phyloP scores from a whole-genome alignment of 2,888 invertebrate species.

The Papilio demoleus region DNA sequence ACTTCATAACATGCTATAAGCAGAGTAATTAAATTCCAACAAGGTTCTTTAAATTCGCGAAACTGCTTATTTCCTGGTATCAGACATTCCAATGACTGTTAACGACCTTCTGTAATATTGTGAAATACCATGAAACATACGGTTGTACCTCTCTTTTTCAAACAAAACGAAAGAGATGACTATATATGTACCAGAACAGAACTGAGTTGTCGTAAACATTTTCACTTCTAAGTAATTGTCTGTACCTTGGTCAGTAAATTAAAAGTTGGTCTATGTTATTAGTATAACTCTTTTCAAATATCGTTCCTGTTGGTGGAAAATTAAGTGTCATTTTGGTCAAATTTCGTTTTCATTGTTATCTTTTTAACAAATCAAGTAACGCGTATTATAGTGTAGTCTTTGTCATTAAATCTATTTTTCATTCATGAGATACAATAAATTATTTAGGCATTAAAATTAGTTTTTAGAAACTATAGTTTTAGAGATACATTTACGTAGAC shows the following conservation, averaged over 20 bases:
- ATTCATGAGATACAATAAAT: too few species aligned
- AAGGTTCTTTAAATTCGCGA: background rate
- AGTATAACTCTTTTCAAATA: too few species aligned
- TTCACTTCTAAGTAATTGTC: slow-evolving; percentile 41
- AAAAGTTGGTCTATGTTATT: slow-evolving; percentile 30
- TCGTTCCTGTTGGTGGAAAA: too few species aligned
- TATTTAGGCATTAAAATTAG: too few species aligned
- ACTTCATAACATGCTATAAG: slow-evolving; percentile 25
- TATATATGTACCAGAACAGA: background rate
- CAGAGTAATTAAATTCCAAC: slow-evolving; percentile 17
- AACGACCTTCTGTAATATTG: slow-evolving; percentile 21
- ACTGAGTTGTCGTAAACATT: slow-evolving; percentile 32
- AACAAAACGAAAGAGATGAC: background rate
- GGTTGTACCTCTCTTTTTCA: background rate
- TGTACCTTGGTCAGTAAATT: slow-evolving; percentile 38
- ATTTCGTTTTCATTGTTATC: too few species aligned
- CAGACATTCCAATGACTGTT: slow-evolving; percentile 24
- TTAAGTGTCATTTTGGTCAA: too few species aligned
- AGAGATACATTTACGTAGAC: too few species aligned
- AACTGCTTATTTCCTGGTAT: slow-evolving; percentile 36
- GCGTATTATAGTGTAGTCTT: too few species aligned
- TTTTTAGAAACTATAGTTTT: too few species aligned
- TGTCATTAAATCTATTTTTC: too few species aligned
- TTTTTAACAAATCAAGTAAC: too few species aligned
- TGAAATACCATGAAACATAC: background rate